phyloP scores from a whole-genome alignment of 2,797 vertebrate species.

The Oreonectes daqikongensis region DNA sequence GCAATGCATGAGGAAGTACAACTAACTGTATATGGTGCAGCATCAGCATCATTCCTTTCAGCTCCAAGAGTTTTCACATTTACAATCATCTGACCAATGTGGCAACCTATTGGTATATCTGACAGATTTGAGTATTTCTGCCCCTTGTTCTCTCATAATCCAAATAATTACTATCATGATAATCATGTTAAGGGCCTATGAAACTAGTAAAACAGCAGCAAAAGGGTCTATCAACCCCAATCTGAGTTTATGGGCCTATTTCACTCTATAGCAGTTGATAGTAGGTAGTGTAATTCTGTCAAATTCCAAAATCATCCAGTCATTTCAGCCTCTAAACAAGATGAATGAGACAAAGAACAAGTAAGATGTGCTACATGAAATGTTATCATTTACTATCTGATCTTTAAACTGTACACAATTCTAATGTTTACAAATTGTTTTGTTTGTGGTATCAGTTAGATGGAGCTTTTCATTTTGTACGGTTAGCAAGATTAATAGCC shows the following conservation, averaged over 20 bases:
- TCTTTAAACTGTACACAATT: conserved; percentile 46
- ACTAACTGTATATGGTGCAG: conserved; percentile 69
- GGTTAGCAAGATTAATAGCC: conserved; percentile 56
- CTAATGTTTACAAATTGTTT: conserved; percentile 65
- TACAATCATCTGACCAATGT: no score
- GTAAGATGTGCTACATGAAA: conserved; percentile 14
- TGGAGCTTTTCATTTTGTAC: conserved; percentile 58
- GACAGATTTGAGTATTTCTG: background rate
- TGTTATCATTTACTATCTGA: conserved; percentile 45
- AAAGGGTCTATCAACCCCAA: conserved; percentile 34
- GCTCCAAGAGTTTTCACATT: background rate
- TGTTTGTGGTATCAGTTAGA: conserved; percentile 53
- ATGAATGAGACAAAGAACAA: no score
- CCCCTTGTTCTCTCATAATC: background rate
- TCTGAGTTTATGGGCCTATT: conserved; percentile 33
- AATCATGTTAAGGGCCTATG: background rate
- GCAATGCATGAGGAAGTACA: conserved; percentile 50
- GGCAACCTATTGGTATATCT: no score
- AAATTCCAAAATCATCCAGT: conserved; percentile 33
- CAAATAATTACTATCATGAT: background rate
- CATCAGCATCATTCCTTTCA: conserved; percentile 36
- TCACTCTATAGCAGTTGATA: conserved; percentile 17
- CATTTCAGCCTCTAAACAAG: background rate
- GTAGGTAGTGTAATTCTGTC: background rate
- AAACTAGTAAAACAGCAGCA: background rate